Evolutionary conservation across 2,888 invertebrate genomes (phyloP).

Genomic region (Phymatocera aterrima): DNA sequence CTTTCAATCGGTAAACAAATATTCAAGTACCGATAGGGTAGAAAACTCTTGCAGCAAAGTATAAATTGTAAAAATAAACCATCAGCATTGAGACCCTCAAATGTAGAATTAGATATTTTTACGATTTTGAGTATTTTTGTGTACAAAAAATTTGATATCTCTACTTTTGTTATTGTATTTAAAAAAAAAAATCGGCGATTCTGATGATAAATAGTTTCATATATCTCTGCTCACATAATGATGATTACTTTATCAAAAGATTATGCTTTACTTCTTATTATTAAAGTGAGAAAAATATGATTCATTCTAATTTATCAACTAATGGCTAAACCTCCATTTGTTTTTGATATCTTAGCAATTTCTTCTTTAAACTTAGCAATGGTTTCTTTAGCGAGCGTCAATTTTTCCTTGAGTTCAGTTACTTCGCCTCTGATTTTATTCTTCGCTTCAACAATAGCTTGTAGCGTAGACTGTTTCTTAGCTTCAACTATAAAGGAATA

Average conservation of each 20-base stretch:
- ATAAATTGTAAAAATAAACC: neutral
- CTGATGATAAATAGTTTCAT: neutral
- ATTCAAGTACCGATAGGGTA: neutral
- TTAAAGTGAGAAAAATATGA: neutral
- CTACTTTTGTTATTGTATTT: slow-evolving; percentile 9
- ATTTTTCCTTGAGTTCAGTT: slow-evolving; percentile 87
- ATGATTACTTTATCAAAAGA: neutral
- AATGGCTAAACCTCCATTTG: slow-evolving; percentile 60
- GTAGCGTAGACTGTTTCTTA: slow-evolving; percentile 88
- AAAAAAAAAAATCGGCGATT: slow-evolving; percentile 6
- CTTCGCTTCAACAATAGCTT: slow-evolving; percentile 86
- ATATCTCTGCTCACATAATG: neutral
- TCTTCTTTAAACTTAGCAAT: slow-evolving; percentile 89
- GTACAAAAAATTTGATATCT: slow-evolving; percentile 31
- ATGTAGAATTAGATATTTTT: neutral
- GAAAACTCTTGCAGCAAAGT: neutral
- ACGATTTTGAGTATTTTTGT: slow-evolving; percentile 10
- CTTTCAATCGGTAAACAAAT: too few species aligned
- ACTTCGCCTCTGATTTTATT: slow-evolving; percentile 90
- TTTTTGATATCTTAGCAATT: slow-evolving; percentile 77
- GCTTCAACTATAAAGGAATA: slow-evolving; percentile 95
- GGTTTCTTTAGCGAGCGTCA: slow-evolving; percentile 90
- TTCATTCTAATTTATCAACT: slow-evolving; percentile 52
- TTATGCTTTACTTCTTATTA: neutral
- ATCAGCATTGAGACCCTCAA: neutral